Base-by-base conservation (phyloP, 2,113 vertebrate species). In the Toxotes jaculatrix region DNA sequence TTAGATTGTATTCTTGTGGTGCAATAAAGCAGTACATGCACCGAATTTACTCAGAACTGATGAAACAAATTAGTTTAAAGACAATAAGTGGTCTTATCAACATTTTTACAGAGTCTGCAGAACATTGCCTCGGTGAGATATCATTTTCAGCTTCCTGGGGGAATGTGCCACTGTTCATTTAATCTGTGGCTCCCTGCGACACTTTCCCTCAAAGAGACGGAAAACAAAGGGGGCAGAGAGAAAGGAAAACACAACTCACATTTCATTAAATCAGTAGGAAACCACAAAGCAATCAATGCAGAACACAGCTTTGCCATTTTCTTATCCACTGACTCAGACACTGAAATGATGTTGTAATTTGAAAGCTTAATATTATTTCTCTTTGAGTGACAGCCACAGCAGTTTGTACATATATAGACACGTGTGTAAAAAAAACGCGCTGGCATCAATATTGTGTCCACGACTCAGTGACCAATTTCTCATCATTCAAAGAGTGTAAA, bases 231-330 rank as follows among this genome's bases (percentile, higher is more conserved):
- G 60, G 53, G 61, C 68, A 0, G 80, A 43, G 65, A 83, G 75
- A 71, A 84, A 82, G 57, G 68, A 47, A 75, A 84, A 88, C 59
- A 80, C 75, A 78, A 79, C 62, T 85, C 80, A 13, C 8, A 31
- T 91, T 91, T 90, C 86, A 90, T 86, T 81, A 87, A 90, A 87
- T 87, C 84, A 69, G 65, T 47, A 3, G 81, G 74, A 76, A 75
- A 67, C 32, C 87, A 84, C 55, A 88, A 80, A 84, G 79, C 76
- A 88, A 91, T 91, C 88, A 84, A 87, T 75, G 84, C 82, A 17
- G 21, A 78, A 79, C 85, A 72, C 63, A 16, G 31, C 75, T 65
- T 61, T 55, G 56, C 82, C 64, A 61, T 89, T 89, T 89, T 74
- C 79, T 81, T 63, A 83, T 80, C 62, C 57, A 56, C 36, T 40